Conservation (phyloP, 2,888 invertebrate genomes). For the Crematogaster levior region DNA sequence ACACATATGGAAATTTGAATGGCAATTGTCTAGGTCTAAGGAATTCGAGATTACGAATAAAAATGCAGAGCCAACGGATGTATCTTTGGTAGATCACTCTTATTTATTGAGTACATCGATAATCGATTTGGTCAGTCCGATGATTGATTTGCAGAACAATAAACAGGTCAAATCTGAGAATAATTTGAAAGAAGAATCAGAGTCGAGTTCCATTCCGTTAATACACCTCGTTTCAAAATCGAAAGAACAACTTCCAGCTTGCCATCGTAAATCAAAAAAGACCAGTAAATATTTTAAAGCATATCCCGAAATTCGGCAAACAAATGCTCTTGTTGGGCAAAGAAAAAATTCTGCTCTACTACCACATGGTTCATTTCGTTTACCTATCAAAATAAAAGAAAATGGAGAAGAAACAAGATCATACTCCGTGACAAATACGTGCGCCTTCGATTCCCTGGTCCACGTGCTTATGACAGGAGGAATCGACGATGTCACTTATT, state of each 20-base stretch:
- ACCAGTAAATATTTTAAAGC: background rate
- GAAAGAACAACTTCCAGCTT: background rate
- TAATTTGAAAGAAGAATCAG: background rate
- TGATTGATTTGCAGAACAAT: background rate
- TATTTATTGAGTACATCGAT: background rate
- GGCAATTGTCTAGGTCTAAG: too few species aligned
- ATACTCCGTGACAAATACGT: background rate
- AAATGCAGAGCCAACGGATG: background rate
- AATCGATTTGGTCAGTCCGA: background rate
- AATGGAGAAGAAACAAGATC: background rate
- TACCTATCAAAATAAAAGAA: background rate
- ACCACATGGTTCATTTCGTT: background rate
- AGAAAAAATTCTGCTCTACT: background rate
- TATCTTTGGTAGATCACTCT: background rate
- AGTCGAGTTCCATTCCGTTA: background rate
- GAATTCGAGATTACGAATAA: too few species aligned
- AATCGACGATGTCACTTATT: background rate
- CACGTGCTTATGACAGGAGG: background rate
- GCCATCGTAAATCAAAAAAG: background rate
- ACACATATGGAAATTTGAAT: too few species aligned
- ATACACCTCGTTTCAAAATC: background rate
- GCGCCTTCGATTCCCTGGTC: background rate
- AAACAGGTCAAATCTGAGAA: background rate
- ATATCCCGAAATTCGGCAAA: background rate
- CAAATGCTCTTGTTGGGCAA: background rate